These are phyloP conservation scores for Pygoscelis antarcticus DNA, from an alignment of 2,113 vertebrate genomes.

Conservation along the genomic window DNA sequence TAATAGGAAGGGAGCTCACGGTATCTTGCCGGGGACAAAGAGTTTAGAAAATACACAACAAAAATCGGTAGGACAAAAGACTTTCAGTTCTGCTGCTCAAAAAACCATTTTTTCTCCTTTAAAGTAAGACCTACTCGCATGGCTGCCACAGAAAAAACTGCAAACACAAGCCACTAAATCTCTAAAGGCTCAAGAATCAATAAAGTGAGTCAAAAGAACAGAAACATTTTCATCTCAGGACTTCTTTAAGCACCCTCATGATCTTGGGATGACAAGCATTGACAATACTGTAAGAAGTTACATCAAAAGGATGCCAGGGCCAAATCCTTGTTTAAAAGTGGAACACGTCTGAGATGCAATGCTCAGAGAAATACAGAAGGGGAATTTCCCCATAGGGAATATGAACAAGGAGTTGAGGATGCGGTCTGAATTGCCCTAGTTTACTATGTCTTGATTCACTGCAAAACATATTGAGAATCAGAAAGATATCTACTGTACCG, in stretches of 20 bases:
- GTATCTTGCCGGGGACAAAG: neutral
- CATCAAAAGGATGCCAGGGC: neutral
- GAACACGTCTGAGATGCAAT: neutral
- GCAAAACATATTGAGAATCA: neutral
- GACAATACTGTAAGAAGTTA: neutral
- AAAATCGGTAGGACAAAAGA: neutral
- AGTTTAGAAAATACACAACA: neutral
- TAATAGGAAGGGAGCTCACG: neutral
- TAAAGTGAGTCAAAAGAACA: neutral
- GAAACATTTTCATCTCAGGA: neutral
- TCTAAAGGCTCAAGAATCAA: conserved; percentile 30
- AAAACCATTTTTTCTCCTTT: neutral
- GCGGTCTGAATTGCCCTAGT: neutral
- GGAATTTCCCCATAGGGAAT: neutral
- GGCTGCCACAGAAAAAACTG: neutral
- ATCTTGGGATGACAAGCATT: neutral
- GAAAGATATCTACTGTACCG: neutral
- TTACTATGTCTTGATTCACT: neutral
- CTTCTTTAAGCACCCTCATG: neutral
- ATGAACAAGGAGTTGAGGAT: neutral
- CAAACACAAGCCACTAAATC: neutral
- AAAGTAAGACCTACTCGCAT: neutral
- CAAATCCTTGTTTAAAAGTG: neutral
- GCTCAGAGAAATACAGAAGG: neutral
- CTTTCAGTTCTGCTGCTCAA: neutral